Evolutionary conservation across 1,140 invertebrate species (phyloP).

Genomic region (Onthophagus taurus): DNA sequence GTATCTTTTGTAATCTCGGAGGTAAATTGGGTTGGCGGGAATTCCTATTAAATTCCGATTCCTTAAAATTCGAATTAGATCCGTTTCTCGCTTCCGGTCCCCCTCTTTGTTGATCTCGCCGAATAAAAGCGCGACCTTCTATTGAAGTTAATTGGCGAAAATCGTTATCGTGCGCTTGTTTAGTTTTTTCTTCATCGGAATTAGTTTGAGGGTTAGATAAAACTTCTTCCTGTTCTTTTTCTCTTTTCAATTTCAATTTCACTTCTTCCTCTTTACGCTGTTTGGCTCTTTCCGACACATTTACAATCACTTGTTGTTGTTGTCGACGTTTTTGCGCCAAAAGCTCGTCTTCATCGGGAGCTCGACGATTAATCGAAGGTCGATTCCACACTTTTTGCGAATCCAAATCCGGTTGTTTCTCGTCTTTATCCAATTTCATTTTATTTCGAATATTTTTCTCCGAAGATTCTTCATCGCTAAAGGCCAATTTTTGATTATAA

Average conservation of each 20-base stretch:
- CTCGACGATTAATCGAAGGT: slow-evolving; percentile 23
- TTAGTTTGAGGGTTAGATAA: slow-evolving; percentile 40
- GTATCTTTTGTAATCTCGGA: slow-evolving; percentile 75
- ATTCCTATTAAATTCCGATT: not conserved
- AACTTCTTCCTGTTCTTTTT: slow-evolving; percentile 38
- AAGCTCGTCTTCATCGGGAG: slow-evolving; percentile 60
- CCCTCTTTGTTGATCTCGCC: slow-evolving; percentile 22
- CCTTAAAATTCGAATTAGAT: no score
- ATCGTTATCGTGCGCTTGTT: no score
- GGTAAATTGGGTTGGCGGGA: slow-evolving; percentile 66
- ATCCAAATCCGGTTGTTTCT: slow-evolving; percentile 36
- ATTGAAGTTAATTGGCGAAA: slow-evolving; percentile 39
- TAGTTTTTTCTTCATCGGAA: no score
- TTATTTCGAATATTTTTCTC: slow-evolving; percentile 14
- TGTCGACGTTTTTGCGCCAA: slow-evolving; percentile 61
- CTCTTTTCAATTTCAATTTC: slow-evolving; percentile 38
- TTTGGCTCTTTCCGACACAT: slow-evolving; percentile 63
- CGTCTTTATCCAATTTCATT: slow-evolving; percentile 25
- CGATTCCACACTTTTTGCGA: slow-evolving; percentile 24
- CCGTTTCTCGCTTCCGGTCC: slow-evolving; percentile 38
- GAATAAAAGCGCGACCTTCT: slow-evolving; percentile 36
- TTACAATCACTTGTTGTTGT: slow-evolving; percentile 56
- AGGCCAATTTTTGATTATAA: slow-evolving; percentile 89
- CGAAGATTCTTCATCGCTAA: slow-evolving; percentile 73
- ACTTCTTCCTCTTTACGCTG: slow-evolving; percentile 68